Conservation (phyloP, 2,888 invertebrate species). For the Calameuta pallipes region DNA sequence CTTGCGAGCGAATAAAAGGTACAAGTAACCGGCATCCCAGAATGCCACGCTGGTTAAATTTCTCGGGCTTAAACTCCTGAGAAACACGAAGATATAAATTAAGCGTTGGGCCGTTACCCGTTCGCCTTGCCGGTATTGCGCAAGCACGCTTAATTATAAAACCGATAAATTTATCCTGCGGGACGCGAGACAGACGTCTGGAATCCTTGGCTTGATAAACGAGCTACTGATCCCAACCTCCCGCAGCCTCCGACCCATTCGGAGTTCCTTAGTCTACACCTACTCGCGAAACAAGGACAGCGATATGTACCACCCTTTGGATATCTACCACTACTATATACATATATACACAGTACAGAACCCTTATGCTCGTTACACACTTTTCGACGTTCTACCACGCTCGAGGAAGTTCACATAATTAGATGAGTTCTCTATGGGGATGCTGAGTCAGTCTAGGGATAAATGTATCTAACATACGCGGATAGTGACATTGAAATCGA, state of each 20-base stretch:
- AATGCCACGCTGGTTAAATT: background rate
- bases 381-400: background rate
- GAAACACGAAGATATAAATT: conserved; percentile 48
- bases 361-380: background rate
- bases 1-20: background rate
- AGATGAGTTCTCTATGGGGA: background rate
- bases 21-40: background rate
- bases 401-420: background rate
- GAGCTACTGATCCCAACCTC: conserved; percentile 50
- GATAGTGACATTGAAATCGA: background rate
- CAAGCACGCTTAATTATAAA: conserved; percentile 60
- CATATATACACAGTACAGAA: background rate
- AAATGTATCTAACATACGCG: background rate
- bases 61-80: background rate
- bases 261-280: conserved; percentile 1
- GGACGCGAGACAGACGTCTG: conserved; percentile 50
- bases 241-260: background rate
- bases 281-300: conserved; percentile 3
- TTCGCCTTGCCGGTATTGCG: conserved; percentile 36
- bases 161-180: conserved; percentile 60
- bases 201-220: conserved; percentile 58
- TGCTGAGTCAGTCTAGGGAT: background rate
- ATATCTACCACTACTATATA: background rate
- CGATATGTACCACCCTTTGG: background rate
- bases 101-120: conserved; percentile 40